Percentiles rank a stretch among this genome's conserved stretches.
These are phyloP conservation scores for Ctenopoma kingsleyae DNA, from an alignment of 2,797 vertebrate species.

Conservation along the genomic window DNA sequence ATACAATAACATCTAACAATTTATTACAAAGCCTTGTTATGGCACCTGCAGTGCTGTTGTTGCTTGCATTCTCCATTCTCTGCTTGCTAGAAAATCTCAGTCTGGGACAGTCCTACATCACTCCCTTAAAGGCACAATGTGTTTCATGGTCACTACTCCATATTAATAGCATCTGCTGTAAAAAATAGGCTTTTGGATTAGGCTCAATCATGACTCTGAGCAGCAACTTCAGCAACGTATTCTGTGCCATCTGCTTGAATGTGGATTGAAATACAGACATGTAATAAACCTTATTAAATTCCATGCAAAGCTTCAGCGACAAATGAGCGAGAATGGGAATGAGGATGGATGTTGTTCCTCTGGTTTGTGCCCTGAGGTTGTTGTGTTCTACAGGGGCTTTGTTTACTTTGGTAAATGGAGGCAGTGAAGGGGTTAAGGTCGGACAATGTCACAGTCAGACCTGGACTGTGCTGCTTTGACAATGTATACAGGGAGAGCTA, in stretches of 20 bases:
- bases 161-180: constrained; percentile 72
- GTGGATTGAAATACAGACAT: constrained; percentile 32
- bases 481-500: constrained; percentile 35
- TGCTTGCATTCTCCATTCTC: constrained; percentile 5
- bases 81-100: constrained; percentile 25
- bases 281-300: constrained; percentile 38
- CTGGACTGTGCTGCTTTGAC: constrained; percentile 41
- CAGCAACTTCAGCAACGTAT: constrained; percentile 47
- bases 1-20: constrained; percentile 47
- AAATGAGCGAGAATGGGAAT: constrained; percentile 18
- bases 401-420: constrained; percentile 31
- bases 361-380: constrained; percentile 15
- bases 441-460: constrained; percentile 51
- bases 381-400: constrained; percentile 29
- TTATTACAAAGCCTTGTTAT: constrained; percentile 26
- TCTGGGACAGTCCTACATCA: constrained; percentile 52
- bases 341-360: constrained; percentile 14
- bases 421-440: constrained; percentile 64
- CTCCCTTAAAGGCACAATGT: constrained; percentile 43
- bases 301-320: constrained; percentile 20
- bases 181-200: constrained; percentile 52
- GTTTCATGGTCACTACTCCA: constrained; percentile 64
- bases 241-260: constrained; percentile 49
- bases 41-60: constrained; percentile 41
- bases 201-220: constrained; percentile 42